Evolutionary conservation across 2,888 invertebrate genomes (phyloP).

Genomic region (Seira ritae): DNA sequence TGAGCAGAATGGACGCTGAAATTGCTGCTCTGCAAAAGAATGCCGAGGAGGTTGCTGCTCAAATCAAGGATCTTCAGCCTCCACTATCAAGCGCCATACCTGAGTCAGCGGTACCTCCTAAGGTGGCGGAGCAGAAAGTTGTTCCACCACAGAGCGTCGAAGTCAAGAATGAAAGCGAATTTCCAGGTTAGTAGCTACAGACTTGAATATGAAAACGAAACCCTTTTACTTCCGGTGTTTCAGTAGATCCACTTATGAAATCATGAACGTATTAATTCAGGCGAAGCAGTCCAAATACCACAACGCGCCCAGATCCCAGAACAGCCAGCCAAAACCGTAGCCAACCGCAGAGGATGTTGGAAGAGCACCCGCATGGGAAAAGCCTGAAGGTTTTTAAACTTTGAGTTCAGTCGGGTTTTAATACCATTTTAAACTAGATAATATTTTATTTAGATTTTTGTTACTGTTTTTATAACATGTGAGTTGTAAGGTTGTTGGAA

Average conservation of each 20-base stretch:
- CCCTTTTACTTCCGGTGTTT: neutral
- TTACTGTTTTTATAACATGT: too few relatives aligned
- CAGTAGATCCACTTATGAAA: too few relatives aligned
- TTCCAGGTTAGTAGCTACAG: conserved; percentile 34
- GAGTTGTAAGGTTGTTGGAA: too few relatives aligned
- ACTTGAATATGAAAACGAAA: neutral
- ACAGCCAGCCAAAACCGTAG: conserved; percentile 17
- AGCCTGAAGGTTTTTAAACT: conserved; percentile 38
- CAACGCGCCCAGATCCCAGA: conserved; percentile 19
- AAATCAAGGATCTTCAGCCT: conserved; percentile 27
- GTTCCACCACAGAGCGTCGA: neutral
- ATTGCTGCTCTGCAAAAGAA: conserved; percentile 42
- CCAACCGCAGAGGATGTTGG: conserved; percentile 34
- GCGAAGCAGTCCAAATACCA: conserved; percentile 51
- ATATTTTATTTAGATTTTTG: too few relatives aligned
- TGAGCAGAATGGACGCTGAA: conserved; percentile 51
- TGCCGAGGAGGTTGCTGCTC: conserved; percentile 37
- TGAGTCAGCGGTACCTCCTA: neutral
- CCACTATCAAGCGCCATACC: neutral
- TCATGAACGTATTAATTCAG: too few relatives aligned
- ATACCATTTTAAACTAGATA: too few relatives aligned
- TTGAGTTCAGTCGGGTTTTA: too few relatives aligned
- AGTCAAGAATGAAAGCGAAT: conserved; percentile 44
- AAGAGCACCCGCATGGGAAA: conserved; percentile 31
- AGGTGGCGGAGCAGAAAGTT: neutral